phyloP scores from a whole-genome alignment of 2,888 invertebrate genomes.

The Drosophila meridiana region DNA sequence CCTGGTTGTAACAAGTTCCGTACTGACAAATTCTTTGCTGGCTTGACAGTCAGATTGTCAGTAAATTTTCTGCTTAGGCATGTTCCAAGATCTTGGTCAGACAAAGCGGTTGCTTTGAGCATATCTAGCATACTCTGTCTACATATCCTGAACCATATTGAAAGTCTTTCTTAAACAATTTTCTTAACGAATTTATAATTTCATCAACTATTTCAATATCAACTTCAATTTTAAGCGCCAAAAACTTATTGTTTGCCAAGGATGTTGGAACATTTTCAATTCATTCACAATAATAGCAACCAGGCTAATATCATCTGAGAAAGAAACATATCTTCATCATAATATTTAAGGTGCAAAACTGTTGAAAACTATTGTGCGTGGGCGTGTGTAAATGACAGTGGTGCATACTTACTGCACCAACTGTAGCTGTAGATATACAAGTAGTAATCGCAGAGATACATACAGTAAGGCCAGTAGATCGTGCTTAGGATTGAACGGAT shows the following conservation, averaged over 20 bases:
- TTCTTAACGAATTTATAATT: slow-evolving; percentile 67
- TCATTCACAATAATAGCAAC: slow-evolving; percentile 56
- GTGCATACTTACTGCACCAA: slow-evolving; percentile 36
- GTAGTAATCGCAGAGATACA: neutral
- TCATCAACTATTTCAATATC: slow-evolving; percentile 23
- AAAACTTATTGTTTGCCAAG: slow-evolving; percentile 12
- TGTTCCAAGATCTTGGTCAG: slow-evolving; percentile 23
- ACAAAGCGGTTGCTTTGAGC: slow-evolving; percentile 19
- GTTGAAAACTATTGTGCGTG: slow-evolving; percentile 65
- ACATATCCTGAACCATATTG: slow-evolving; percentile 56
- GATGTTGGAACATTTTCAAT: slow-evolving; percentile 24
- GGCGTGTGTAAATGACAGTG: slow-evolving; percentile 23
- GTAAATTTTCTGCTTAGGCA: slow-evolving; percentile 11
- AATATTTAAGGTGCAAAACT: slow-evolving; percentile 80
- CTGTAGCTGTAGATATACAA: slow-evolving; percentile 25
- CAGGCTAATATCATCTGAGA: slow-evolving; percentile 85
- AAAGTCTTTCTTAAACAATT: slow-evolving; percentile 28
- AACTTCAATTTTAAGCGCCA: neutral
- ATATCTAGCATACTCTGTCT: slow-evolving; percentile 43
- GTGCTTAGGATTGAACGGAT: slow-evolving; percentile 24
- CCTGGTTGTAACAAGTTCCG: slow-evolving; percentile 77
- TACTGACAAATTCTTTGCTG: slow-evolving; percentile 45
- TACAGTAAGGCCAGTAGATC: slow-evolving; percentile 25
- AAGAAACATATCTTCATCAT: slow-evolving; percentile 85
- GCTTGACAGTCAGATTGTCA: slow-evolving; percentile 81